These are phyloP conservation scores for Apis florea DNA, from an alignment of 1,140 invertebrate genomes.

Conservation along the genomic window DNA sequence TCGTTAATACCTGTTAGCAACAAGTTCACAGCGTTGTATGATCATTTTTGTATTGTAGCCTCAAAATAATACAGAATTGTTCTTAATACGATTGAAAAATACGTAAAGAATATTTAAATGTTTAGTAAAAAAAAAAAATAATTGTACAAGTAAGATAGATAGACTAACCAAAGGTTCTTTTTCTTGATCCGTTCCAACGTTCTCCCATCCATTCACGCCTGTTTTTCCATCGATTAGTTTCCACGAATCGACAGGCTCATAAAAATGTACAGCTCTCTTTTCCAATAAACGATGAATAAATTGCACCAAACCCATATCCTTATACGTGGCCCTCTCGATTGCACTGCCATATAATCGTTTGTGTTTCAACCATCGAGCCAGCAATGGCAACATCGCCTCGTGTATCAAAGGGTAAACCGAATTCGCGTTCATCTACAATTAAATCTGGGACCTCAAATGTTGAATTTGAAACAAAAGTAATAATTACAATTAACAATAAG, in stretches of 20 bases:
- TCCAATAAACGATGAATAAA: conserved; percentile 82
- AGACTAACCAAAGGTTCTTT: conserved; percentile 74
- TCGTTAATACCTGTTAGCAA: conserved; percentile 72
- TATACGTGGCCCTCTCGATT: conserved; percentile 81
- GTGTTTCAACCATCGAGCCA: conserved; percentile 76
- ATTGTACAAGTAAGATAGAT: background rate
- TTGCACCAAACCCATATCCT: conserved; percentile 81
- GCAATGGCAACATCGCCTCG: conserved; percentile 76
- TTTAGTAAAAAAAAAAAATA: background rate
- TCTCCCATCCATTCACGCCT: conserved; percentile 80
- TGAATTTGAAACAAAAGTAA: background rate
- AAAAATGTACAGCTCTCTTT: conserved; percentile 82
- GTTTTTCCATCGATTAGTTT: conserved; percentile 78
- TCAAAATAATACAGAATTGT: background rate
- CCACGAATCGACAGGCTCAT: conserved; percentile 79
- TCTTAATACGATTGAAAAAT: background rate
- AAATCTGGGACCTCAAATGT: background rate
- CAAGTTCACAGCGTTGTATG: background rate
- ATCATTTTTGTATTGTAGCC: too few species aligned
- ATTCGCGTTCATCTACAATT: conserved; percentile 76
- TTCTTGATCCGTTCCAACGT: conserved; percentile 78
- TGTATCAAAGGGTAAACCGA: conserved; percentile 80
- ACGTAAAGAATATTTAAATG: background rate
- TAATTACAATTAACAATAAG: too few species aligned
- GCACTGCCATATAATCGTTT: conserved; percentile 79